Percentiles rank a stretch among this genome's conserved stretches.
Evolutionary conservation across 2,888 invertebrate species (phyloP).

Genomic region (Thumatha senex): DNA sequence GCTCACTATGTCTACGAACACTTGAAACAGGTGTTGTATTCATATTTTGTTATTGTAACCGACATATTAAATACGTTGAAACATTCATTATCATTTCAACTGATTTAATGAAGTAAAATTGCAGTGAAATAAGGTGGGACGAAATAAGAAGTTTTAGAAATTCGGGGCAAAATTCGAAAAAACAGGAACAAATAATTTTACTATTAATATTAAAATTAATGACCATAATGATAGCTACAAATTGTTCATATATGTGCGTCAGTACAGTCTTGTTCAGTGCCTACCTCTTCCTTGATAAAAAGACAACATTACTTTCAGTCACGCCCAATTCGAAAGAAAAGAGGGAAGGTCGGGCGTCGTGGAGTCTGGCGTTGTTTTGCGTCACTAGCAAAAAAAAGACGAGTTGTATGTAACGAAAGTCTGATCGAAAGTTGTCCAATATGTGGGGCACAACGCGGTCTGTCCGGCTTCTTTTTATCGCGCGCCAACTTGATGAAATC

Average conservation of each 20-base stretch:
- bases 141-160: no score
- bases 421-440: constrained; percentile 80
- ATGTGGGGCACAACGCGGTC: constrained; percentile 74
- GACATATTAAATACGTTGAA: constrained; percentile 11
- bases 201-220: constrained; percentile 6
- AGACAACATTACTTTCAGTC: constrained; percentile 35
- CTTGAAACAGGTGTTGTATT: constrained; percentile 19
- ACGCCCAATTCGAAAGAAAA: constrained; percentile 50
- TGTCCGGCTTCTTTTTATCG: constrained; percentile 56
- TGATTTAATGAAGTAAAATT: no score
- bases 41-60: constrained; percentile 5
- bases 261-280: constrained; percentile 8
- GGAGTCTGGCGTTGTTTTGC: constrained; percentile 61
- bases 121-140: no score
- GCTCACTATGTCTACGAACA: constrained; percentile 19
- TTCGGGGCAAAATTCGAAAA: no score
- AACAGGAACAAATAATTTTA: no score
- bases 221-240: constrained; percentile 1
- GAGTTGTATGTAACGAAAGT: constrained; percentile 73
- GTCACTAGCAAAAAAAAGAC: constrained; percentile 62
- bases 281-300: constrained; percentile 17
- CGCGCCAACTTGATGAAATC: constrained; percentile 44
- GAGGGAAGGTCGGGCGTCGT: constrained; percentile 60
- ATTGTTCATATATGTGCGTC: neutral
- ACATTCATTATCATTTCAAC: constrained; percentile 4